Evolutionary conservation across 2,888 invertebrate genomes (phyloP).

Genomic region (Norana najaformis): DNA sequence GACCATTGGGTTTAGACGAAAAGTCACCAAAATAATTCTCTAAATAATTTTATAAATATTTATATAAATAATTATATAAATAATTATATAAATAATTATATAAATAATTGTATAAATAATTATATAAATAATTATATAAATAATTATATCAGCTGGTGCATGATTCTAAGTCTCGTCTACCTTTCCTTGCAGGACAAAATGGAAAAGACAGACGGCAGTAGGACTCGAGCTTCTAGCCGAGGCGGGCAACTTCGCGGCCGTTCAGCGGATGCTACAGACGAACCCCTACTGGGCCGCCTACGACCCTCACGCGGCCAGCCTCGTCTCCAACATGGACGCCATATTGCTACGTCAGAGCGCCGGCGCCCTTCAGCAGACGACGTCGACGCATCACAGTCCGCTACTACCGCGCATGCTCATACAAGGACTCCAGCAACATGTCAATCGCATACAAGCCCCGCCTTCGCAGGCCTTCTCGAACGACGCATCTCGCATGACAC

Average conservation of each 20-base stretch:
- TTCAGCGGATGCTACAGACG: constrained; percentile 77
- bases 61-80: too few relatives aligned
- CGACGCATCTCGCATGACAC: neutral
- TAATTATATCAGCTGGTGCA: too few relatives aligned
- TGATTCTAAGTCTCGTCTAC: neutral
- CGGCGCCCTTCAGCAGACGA: constrained; percentile 40
- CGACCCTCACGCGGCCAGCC: constrained; percentile 53
- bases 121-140: too few relatives aligned
- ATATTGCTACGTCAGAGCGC: constrained; percentile 49
- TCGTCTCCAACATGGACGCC: constrained; percentile 49
- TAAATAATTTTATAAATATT: too few relatives aligned
- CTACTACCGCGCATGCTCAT: constrained; percentile 57
- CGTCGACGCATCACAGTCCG: constrained; percentile 14
- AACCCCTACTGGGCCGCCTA: constrained; percentile 63
- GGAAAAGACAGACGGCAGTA: constrained; percentile 98
- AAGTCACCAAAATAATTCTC: too few relatives aligned
- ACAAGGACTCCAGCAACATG: constrained; percentile 45
- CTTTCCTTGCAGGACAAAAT: constrained; percentile 78
- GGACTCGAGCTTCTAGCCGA: constrained; percentile 94
- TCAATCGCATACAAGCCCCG: constrained; percentile 38
- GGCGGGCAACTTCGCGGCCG: constrained; percentile 96
- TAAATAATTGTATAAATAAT: too few relatives aligned
- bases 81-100: too few relatives aligned
- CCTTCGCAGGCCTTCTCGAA: neutral
- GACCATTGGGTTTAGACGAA: too few relatives aligned